These are phyloP conservation scores for Catocala fraxini DNA, from an alignment of 2,888 invertebrate genomes.

Conservation along the genomic window DNA sequence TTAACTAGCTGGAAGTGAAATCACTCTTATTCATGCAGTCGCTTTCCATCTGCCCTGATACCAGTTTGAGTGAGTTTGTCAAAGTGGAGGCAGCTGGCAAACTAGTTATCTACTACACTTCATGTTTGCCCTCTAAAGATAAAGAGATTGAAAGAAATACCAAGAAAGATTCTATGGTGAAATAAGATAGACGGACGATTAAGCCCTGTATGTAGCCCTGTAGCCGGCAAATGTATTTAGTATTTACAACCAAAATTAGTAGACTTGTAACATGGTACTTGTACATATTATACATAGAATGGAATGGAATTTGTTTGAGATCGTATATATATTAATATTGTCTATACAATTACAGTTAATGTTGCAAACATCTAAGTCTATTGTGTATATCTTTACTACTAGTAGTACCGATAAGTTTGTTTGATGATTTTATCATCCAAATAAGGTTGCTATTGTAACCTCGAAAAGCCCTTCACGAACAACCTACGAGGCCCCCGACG, in stretches of 20 bases:
- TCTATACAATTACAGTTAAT: too few species aligned
- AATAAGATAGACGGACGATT: slow-evolving; percentile 22
- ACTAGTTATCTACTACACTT: slow-evolving; percentile 47
- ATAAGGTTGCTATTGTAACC: slow-evolving; percentile 68
- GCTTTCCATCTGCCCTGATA: slow-evolving; percentile 60
- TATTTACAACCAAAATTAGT: too few species aligned
- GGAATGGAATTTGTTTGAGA: too few species aligned
- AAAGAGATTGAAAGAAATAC: slow-evolving; percentile 31
- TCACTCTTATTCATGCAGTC: slow-evolving; percentile 48
- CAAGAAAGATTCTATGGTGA: slow-evolving; percentile 19
- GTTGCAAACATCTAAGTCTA: too few species aligned
- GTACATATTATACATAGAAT: too few species aligned
- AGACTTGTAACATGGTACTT: too few species aligned
- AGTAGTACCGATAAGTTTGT: slow-evolving; percentile 25
- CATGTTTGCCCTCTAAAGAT: slow-evolving; percentile 39
- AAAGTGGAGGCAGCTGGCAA: slow-evolving; percentile 48
- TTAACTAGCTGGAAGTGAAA: slow-evolving; percentile 56
- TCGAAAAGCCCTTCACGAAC: slow-evolving; percentile 80
- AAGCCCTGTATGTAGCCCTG: slow-evolving; percentile 4
- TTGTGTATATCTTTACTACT: neutral
- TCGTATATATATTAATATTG: too few species aligned
- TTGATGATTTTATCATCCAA: slow-evolving; percentile 50
- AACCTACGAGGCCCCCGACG: slow-evolving; percentile 78
- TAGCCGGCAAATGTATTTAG: neutral
- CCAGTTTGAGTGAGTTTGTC: slow-evolving; percentile 52